Conservation (phyloP, 2,888 invertebrate genomes). For the Cosmorhoe ocellata region DNA sequence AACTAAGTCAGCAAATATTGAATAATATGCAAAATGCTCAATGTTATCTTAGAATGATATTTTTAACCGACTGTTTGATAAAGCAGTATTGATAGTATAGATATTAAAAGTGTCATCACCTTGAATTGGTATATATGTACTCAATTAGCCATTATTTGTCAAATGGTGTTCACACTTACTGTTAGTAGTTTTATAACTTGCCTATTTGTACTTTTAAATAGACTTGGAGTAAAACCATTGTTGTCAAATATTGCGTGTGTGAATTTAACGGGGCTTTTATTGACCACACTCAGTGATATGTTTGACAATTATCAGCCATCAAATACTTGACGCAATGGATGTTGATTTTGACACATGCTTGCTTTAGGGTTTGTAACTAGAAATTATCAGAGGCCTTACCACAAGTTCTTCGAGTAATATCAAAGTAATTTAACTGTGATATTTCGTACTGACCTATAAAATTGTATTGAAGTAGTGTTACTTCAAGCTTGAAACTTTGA, state of each 20-base stretch:
- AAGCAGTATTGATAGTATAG: no score
- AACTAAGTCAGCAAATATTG: no score
- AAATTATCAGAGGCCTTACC: no score
- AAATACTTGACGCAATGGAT: constrained; percentile 4
- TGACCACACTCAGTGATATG: constrained; percentile 10
- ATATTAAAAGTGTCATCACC: constrained; percentile 12
- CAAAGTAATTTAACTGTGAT: no score
- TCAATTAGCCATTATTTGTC: constrained; percentile 17
- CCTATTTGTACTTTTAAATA: neutral
- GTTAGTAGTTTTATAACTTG: constrained; percentile 7
- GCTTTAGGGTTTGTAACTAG: no score
- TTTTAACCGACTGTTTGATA: no score
- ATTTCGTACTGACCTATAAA: no score
- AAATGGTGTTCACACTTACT: constrained; percentile 20
- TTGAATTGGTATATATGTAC: constrained; percentile 18
- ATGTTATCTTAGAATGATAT: no score
- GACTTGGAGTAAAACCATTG: neutral
- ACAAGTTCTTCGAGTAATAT: no score
- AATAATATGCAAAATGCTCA: no score
- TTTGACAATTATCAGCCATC: constrained; percentile 17
- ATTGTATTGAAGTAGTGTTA: no score
- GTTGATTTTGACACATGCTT: neutral
- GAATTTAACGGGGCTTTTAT: constrained; percentile 13
- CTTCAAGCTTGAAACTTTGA: no score
- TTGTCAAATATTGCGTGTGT: constrained; percentile 14